Evolutionary conservation across 2,797 vertebrate species (phyloP).

Genomic region (Myotis myotis): DNA sequence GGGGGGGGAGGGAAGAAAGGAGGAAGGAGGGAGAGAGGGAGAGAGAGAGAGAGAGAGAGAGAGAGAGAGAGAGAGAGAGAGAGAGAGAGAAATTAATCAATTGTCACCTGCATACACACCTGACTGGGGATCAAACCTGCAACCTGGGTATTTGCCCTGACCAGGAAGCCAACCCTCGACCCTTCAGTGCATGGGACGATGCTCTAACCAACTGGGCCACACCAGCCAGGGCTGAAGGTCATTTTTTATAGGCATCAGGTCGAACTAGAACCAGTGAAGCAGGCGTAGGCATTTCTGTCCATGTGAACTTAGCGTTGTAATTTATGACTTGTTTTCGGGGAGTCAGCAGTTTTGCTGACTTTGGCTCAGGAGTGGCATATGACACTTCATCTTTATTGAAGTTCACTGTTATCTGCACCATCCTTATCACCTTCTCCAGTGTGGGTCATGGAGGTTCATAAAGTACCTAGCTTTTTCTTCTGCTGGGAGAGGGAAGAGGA

Average conservation of each 20-base stretch:
- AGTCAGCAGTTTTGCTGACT: background rate
- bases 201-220: background rate
- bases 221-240: background rate
- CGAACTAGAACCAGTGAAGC: background rate
- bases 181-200: background rate
- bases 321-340: background rate
- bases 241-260: rapidly evolving
- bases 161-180: background rate
- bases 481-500: background rate
- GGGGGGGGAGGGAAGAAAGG: too few species aligned
- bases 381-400: background rate
- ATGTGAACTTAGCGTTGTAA: background rate
- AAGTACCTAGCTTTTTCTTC: rapidly evolving
- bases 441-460: background rate
- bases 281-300: background rate
- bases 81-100: background rate
- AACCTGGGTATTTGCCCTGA: background rate
- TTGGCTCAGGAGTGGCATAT: background rate
- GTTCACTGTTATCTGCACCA: background rate
- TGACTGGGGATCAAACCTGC: background rate
- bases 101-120: background rate
- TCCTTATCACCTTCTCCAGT: background rate
- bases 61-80: too few species aligned
- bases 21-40: rapidly evolving
- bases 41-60: background rate